Conservation (phyloP, 2,113 vertebrate genomes). For the Myxocyprinus asiaticus region DNA sequence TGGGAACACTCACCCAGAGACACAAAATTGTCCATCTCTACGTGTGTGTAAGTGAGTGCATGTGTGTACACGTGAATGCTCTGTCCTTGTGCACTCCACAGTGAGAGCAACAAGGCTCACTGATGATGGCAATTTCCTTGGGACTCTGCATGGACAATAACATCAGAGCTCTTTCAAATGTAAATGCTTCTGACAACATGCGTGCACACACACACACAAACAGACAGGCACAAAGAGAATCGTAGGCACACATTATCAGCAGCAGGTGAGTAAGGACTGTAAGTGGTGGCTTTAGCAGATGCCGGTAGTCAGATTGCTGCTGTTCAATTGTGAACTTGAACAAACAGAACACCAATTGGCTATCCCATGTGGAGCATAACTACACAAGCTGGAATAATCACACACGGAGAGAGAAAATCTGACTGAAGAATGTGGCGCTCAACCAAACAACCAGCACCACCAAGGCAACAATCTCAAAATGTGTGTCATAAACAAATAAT, state of each 20-base stretch:
- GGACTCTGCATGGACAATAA: conserved; percentile 28
- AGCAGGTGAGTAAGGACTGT: conserved; percentile 29
- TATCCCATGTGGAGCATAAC: conserved; percentile 19
- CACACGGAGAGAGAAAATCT: neutral
- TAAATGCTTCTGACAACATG: conserved; percentile 37
- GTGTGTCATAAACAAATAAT: neutral
- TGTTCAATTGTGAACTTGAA: conserved; percentile 33
- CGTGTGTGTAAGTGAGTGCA: neutral
- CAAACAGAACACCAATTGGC: conserved; percentile 28
- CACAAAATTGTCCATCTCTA: neutral
- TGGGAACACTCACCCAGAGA: conserved; percentile 11
- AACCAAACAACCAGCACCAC: neutral
- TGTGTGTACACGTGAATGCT: conserved; percentile 28
- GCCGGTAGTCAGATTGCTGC: conserved; percentile 45
- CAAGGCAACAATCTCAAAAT: neutral
- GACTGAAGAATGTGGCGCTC: conserved; percentile 5
- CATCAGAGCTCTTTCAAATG: conserved; percentile 40
- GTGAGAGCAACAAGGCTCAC: conserved; percentile 24
- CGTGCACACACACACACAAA: neutral
- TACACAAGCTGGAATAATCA: conserved; percentile 29
- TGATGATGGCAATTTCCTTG: conserved; percentile 47
- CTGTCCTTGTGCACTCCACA: neutral
- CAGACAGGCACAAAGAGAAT: conserved; percentile 10
- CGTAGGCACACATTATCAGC: conserved; percentile 11
- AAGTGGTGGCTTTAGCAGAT: conserved; percentile 34